phyloP scores from a whole-genome alignment of 2,797 vertebrate genomes.

The Mormyrus hasselquistii region DNA sequence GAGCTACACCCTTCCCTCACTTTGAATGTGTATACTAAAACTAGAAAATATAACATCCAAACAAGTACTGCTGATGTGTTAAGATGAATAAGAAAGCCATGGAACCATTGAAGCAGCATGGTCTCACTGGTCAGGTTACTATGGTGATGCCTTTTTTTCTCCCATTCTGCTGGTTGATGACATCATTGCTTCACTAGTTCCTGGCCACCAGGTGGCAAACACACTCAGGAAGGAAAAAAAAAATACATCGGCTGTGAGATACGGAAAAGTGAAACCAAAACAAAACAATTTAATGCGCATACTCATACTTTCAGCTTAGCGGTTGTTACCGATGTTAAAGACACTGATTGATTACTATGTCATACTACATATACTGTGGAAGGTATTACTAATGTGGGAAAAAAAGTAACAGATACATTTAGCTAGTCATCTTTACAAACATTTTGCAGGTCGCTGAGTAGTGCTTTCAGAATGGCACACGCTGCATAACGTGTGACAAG shows the following conservation, averaged over 20 bases:
- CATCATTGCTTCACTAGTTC: not conserved
- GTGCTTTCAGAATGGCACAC: not conserved
- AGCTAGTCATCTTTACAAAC: not conserved
- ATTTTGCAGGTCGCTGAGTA: not conserved
- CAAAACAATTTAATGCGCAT: not conserved
- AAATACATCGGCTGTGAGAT: not conserved
- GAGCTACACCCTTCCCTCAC: not conserved
- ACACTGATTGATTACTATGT: not conserved
- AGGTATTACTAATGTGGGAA: not conserved
- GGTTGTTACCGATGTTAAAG: not conserved
- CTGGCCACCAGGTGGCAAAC: not conserved
- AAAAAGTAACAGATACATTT: not conserved
- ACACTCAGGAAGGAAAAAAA: not conserved
- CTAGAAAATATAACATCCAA: not conserved
- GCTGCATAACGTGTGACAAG: not conserved
- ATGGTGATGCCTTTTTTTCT: not conserved
- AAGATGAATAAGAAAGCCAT: not conserved
- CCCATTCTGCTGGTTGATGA: not conserved
- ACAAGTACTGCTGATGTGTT: not conserved
- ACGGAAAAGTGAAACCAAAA: not conserved
- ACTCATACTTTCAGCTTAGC: not conserved
- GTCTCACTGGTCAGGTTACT: not conserved
- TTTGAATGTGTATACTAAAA: not conserved
- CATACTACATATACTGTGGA: not conserved
- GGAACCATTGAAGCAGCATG: not conserved